These are phyloP conservation scores for Labeo rohita DNA, from an alignment of 2,113 vertebrate genomes.

Conservation along the genomic window DNA sequence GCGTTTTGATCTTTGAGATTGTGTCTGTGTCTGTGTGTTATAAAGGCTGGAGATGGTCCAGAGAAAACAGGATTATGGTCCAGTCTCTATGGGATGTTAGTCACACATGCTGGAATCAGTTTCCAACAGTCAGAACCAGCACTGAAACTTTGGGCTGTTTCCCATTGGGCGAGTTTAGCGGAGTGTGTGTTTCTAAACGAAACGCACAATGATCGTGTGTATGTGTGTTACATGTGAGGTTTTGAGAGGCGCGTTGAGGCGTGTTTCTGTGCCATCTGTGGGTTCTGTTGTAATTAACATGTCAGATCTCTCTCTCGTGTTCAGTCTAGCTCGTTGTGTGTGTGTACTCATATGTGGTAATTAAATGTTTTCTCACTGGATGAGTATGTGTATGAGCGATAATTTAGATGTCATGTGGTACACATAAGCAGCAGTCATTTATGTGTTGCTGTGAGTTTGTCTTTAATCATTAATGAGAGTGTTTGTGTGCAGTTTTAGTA, in stretches of 20 bases:
- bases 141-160: constrained; percentile 47
- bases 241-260: constrained; percentile 34
- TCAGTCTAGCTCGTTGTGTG: constrained; percentile 47
- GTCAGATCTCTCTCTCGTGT: constrained; percentile 43
- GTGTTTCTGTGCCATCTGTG: constrained; percentile 46
- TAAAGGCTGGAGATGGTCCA: constrained; percentile 20
- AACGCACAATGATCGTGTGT: neutral
- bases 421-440: constrained; percentile 50
- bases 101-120: constrained; percentile 44
- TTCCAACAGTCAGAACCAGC: constrained; percentile 22
- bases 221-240: constrained; percentile 27
- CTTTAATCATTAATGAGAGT: neutral
- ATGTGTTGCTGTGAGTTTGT: constrained; percentile 10
- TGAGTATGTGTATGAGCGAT: constrained; percentile 50
- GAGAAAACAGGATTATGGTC: constrained; percentile 36
- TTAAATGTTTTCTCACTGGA: constrained; percentile 49
- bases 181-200: constrained; percentile 1
- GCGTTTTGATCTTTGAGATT: constrained; percentile 33
- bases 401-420: constrained; percentile 55
- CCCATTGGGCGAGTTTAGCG: constrained; percentile 7
- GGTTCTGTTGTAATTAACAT: constrained; percentile 56
- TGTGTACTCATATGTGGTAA: constrained; percentile 50
- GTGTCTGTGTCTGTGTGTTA: constrained; percentile 20
- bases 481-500: neutral
- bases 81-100: constrained; percentile 44